Percentiles rank a stretch among this genome's conserved stretches.
These are phyloP conservation scores for Rhabdomys dilectus DNA, from an alignment of 2,113 vertebrate genomes.

Conservation along the genomic window DNA sequence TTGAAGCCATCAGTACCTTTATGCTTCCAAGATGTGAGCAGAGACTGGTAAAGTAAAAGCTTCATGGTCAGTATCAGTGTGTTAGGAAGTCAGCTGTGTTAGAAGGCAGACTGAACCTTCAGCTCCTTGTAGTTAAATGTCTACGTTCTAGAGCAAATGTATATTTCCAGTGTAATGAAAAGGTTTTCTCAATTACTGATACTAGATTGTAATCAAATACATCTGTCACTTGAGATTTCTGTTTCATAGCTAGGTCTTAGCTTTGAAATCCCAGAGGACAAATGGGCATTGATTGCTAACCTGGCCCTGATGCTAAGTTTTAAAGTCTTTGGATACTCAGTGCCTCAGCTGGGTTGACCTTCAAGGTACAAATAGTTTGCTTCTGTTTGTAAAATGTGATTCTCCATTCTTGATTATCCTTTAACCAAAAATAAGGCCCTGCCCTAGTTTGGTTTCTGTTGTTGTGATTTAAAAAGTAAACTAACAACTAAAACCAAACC, in stretches of 20 bases:
- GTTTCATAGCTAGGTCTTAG: background rate
- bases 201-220: constrained; percentile 55
- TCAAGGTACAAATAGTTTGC: background rate
- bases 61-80: background rate
- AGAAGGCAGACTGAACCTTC: background rate
- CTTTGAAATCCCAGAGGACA: constrained; percentile 40
- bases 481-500: too few relatives aligned
- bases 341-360: background rate
- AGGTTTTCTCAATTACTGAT: background rate
- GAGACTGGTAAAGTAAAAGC: background rate
- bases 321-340: background rate
- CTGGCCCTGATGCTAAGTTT: background rate
- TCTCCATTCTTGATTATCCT: constrained; percentile 15
- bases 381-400: background rate
- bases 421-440: background rate
- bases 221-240: constrained; percentile 50
- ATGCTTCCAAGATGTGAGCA: background rate
- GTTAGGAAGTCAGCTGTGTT: background rate
- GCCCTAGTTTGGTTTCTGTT: background rate
- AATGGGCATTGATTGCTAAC: constrained; percentile 50
- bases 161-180: background rate
- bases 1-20: background rate
- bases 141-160: background rate
- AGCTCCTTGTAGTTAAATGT: background rate
- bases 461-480: background rate